Evolutionary conservation across 2,113 vertebrate species (phyloP), one percentile per base, ranked within the genome.

Genomic region (Gnathochromis pfefferi): DNA sequence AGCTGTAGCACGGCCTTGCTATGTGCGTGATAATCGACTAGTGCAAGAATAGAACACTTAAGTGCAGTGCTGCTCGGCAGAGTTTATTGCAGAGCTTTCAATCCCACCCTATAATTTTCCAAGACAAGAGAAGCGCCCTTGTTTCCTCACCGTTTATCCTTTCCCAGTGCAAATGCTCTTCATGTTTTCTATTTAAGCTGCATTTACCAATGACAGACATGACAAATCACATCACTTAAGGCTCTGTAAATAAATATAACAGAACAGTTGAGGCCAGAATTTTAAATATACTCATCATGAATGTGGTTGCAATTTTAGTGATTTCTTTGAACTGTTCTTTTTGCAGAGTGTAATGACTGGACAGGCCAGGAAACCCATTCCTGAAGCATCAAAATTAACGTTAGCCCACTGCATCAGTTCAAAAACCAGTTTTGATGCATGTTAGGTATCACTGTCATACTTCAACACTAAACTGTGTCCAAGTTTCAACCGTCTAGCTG

Each of bases 301-400:
- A 65, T 0, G 10, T 65, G 31, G 60, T 65, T 35, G 60, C 12
- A 65, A 65, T 38, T 12, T 65, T 65, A 63, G 0, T n/a, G 58
- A 63, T 68, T 68, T 68, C 19, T 68, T 68, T 68, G 33, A 68
- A 0, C 63, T 23, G 63, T 23, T 68, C 35, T 4, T 68, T 40
- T 68, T 40, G 11, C 35, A 4, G 23, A 26, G 23, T 57, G 4
- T 11, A 38, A 70, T 21, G 11, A 70, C 12, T 65, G 31, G 60
- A 65, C 10, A 65, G 10, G 19, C 0, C 60, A 38, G 17, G 60
- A 38, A 38, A 38, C 10, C 33, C 33, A 65, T 38, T 65, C 6
- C 17, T 1, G 10, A n/a, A 38, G 33, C 60, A n/a, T 65, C 10
- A 5, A 13, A 38, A 2, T 65, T 38, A 38, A 65, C 10, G 4